Conservation (phyloP, 2,888 invertebrate genomes). For the Hipparchia semele region DNA sequence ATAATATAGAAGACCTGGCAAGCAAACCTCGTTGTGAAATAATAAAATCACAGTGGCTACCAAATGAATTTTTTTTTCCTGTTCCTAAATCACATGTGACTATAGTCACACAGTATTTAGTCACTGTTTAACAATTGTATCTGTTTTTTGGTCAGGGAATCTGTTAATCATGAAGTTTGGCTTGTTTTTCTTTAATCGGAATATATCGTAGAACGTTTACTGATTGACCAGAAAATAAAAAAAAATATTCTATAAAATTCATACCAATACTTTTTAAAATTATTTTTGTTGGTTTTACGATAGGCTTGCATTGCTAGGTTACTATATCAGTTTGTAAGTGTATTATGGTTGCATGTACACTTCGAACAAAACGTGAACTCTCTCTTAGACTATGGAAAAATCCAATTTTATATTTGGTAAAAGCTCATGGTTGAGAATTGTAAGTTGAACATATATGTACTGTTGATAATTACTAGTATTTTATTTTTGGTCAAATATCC, state of each 20-base stretch:
- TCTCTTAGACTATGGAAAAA: conserved; percentile 13
- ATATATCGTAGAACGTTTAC: too few species aligned
- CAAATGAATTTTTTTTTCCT: too few species aligned
- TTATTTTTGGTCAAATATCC: conserved; percentile 74
- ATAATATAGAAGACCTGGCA: not conserved
- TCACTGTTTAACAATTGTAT: too few species aligned
- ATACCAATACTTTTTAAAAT: too few species aligned
- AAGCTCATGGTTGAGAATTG: conserved; percentile 61
- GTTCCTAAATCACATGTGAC: too few species aligned
- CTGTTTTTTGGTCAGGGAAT: too few species aligned
- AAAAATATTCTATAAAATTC: too few species aligned
- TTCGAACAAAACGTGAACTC: not conserved
- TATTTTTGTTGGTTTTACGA: not conserved
- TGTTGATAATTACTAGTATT: conserved; percentile 77
- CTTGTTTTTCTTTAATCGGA: too few species aligned
- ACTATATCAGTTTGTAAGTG: not conserved
- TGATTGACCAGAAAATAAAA: too few species aligned
- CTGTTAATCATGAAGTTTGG: too few species aligned
- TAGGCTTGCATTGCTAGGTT: not conserved
- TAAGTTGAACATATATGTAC: conserved; percentile 65
- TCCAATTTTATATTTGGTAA: conserved; percentile 53
- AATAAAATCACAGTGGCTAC: too few species aligned
- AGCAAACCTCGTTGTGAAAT: not conserved
- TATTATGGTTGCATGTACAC: not conserved
- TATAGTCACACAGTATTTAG: too few species aligned